Evolutionary conservation across 2,888 invertebrate genomes (phyloP).

Genomic region (Quadroppia sp.): DNA sequence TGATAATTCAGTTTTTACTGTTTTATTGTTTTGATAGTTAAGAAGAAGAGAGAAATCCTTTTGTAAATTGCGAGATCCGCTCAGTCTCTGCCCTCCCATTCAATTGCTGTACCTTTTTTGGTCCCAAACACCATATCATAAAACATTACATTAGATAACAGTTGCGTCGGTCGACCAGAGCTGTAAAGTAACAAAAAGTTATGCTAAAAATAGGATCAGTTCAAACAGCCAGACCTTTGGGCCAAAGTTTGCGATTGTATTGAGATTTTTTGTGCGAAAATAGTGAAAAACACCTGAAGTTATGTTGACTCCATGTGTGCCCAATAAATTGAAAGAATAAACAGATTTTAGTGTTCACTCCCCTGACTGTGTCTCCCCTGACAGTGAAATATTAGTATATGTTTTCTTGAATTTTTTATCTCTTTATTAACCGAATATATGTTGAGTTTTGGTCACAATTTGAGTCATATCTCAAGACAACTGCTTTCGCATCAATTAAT

Average conservation of each 20-base stretch:
- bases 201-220: conserved; percentile 28
- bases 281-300: conserved; percentile 32
- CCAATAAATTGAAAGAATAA: neutral
- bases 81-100: neutral
- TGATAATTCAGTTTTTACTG: conserved; percentile 36
- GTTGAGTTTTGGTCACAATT: neutral
- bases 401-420: neutral
- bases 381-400: neutral
- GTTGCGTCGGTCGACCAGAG: conserved; percentile 26
- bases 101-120: conserved; percentile 25
- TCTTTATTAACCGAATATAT: conserved; percentile 13
- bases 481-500: neutral
- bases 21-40: conserved; percentile 38
- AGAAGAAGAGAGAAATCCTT: conserved; percentile 20
- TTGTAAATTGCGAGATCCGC: conserved; percentile 25
- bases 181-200: conserved; percentile 29
- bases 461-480: neutral
- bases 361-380: neutral
- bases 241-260: conserved; percentile 36
- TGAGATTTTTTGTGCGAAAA: neutral
- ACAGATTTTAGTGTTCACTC: conserved; percentile 8
- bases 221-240: neutral
- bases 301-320: conserved; percentile 10
- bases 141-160: conserved; percentile 36
- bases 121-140: conserved; percentile 21